Base-by-base conservation (phyloP, 2,888 invertebrate species). In the Habroteleia sp. region DNA sequence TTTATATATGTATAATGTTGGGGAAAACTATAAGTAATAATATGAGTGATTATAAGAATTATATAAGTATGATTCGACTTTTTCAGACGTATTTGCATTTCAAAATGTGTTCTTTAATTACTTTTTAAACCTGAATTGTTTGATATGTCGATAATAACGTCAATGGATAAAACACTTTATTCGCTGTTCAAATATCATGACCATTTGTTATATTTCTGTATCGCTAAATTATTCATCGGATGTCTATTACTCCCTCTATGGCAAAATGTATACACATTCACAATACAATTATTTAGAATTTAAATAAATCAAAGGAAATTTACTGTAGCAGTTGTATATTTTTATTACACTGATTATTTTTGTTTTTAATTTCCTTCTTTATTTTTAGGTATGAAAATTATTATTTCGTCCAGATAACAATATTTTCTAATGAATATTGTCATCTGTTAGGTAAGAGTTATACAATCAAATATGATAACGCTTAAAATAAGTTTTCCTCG, bases 241-340 rank as follows among this genome's bases (percentile, higher is more conserved):
- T 71, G 69, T 71, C 60, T 71, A 62, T 63, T 54, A 63, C 62
- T 71, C 62, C 54, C 46, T 62, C 52, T 72, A 56, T 72, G 41
- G 46, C 46, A 62, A 54, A 74, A n/a, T 74, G 69, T 74, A 63
- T 65, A 63, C 74, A 69, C 62, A 63, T 74, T 74, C 58, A 74
- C 63, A 58, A 63, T 71, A 68, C 42, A 69, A 54, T 73, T 63
- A 56, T 73, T 76, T 66, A 71, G 58, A 41, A 50, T 72, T 71
- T 46, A 68, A 62, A 71, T 71, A 71, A 62, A 71, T 63, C 42
- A 44, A 54, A 60, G 20, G 37, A 66, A 56, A 58, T 56, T 42
- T 68, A 66, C 23, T 46, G 65, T 54, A 63, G 1, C 31, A 8
- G 25, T 63, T 4, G 2, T 50, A 11, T 1, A 8, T 8, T 46